Evolutionary conservation across 2,113 vertebrate species (phyloP), one percentile per base, ranked within the genome.

Genomic region (Phyllostomus hastatus): DNA sequence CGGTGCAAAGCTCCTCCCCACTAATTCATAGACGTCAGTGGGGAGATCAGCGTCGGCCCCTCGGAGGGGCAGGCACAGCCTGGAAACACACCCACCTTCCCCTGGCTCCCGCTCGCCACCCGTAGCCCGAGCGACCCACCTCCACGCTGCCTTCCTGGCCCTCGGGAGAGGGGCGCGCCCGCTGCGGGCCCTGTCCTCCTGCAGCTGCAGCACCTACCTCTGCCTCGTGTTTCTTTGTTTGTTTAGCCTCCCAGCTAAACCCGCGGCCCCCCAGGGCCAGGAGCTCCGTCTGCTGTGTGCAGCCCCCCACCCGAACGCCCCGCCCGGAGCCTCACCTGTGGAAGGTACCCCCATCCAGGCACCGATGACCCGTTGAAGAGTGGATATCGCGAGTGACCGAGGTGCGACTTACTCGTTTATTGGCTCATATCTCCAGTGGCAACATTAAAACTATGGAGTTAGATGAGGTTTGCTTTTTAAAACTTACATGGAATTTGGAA

Each of bases 101-200:
- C 43, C 28, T 17, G 48, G 38, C 38, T 87, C 5, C 72, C 22
- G 10, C 9, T 54, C 10, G 31, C 16, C 43, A n/a, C 12, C 14
- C 31, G 5, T 1, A 9, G 1, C 14, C 41, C 22, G 9, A 33
- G 6, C 33, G 6, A 9, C 17, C 20, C 24, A 11, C 22, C 7
- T 1, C 4, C 17, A 9, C n/a, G 1, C 3, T 28, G 8, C n/a
- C 26, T 73, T n/a, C 24, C 48, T 19, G 38, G 52, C 4, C 12
- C 33, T 17, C 6, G n/a, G 59, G 10, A 19, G 22, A 8, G 16
- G 43, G 6, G 43, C 5, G 9, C 7, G 14, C 3, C 14, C 16
- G 12, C 1, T 4, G 15, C n/a, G 43, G n/a, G 24, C 41, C 10
- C 5, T 17, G 28, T 57, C 15, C 52, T 19, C 57, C n/a, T 41